Conservation (phyloP, 2,888 invertebrate genomes). For the Candidula unifasciata region DNA sequence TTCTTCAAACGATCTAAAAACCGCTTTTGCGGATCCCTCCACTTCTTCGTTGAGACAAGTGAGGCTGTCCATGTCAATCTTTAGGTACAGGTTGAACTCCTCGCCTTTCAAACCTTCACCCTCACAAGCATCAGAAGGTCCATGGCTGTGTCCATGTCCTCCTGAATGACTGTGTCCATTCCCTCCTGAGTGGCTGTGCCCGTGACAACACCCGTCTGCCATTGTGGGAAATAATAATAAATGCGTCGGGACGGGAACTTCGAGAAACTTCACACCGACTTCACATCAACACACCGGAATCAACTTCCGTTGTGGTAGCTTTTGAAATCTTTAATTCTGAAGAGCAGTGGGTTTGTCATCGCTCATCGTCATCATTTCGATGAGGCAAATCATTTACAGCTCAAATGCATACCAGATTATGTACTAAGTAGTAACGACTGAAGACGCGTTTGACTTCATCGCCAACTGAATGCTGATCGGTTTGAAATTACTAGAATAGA, state of each 20-base stretch:
- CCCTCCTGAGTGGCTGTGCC: constrained; percentile 33
- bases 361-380: neutral
- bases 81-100: constrained; percentile 90
- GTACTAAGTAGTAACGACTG: no score
- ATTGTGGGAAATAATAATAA: neutral
- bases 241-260: neutral
- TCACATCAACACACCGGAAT: neutral
- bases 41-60: constrained; percentile 92
- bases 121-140: constrained; percentile 68
- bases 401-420: no score
- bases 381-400: no score
- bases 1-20: constrained; percentile 95
- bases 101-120: constrained; percentile 83
- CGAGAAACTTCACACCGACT: neutral
- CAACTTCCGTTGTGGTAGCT: neutral
- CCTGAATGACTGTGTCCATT: constrained; percentile 45
- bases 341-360: neutral
- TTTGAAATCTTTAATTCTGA: neutral
- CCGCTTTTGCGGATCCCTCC: constrained; percentile 90
- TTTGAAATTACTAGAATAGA: no score
- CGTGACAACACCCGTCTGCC: constrained; percentile 16
- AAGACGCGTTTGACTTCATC: no score
- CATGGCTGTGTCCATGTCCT: constrained; percentile 71
- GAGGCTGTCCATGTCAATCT: constrained; percentile 91
- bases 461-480: no score